Evolutionary conservation across 2,113 vertebrate species (phyloP).

Genomic region (Galemys pyrenaicus): DNA sequence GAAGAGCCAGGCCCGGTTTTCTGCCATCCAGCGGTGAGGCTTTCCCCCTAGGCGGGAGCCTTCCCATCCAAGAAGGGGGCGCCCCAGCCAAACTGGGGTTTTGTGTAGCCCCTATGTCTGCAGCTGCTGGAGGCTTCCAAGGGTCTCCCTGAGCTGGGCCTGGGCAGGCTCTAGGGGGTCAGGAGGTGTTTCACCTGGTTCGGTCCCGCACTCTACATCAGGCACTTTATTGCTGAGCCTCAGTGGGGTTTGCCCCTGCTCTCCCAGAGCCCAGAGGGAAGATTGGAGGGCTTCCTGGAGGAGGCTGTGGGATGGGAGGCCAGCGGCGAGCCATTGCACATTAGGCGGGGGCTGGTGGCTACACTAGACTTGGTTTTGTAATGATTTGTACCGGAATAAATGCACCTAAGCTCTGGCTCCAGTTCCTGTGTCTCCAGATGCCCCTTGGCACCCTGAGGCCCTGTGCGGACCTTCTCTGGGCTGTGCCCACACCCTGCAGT

Average conservation of each 20-base stretch:
- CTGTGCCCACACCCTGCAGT: background rate
- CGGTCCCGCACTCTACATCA: background rate
- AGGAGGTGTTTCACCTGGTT: background rate
- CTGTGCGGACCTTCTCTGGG: background rate
- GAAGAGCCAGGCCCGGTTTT: slow-evolving; percentile 34
- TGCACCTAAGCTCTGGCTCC: background rate
- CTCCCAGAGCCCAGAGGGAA: slow-evolving; percentile 8
- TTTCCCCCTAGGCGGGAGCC: background rate
- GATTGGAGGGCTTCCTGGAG: slow-evolving; percentile 13
- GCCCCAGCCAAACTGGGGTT: background rate
- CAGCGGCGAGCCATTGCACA: slow-evolving; percentile 50
- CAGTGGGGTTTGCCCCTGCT: background rate
- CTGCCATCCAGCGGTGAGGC: background rate
- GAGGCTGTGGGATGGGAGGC: background rate
- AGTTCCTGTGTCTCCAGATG: background rate
- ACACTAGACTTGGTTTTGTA: slow-evolving; percentile 75
- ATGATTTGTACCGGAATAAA: slow-evolving; percentile 82
- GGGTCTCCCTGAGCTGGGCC: background rate
- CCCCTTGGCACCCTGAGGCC: background rate
- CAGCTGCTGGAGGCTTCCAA: background rate
- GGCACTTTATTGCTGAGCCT: slow-evolving; percentile 68
- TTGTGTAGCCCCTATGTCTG: background rate
- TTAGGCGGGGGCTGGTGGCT: background rate
- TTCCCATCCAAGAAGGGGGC: background rate
- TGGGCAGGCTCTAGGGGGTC: background rate